Percentiles rank a stretch among this genome's conserved stretches.
These are phyloP conservation scores for Psilopsiagon aymara DNA, from an alignment of 2,113 vertebrate genomes.

Conservation along the genomic window DNA sequence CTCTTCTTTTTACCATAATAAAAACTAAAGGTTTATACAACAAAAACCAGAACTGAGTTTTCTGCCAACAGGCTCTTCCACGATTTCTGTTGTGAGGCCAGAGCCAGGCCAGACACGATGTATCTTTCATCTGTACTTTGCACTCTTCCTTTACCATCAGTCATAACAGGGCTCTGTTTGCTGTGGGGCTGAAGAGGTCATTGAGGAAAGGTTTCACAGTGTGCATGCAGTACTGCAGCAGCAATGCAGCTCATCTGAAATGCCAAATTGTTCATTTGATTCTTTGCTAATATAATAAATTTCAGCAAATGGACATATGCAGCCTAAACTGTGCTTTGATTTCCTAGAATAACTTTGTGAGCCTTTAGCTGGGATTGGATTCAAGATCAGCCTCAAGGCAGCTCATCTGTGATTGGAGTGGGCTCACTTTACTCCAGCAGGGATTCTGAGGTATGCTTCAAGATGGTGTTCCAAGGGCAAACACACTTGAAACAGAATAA, in stretches of 20 bases:
- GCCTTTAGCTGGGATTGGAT: background rate
- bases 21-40: conserved; percentile 38
- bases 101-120: background rate
- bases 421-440: background rate
- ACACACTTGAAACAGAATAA: background rate
- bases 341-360: background rate
- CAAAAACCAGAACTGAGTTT: background rate
- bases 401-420: background rate
- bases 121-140: background rate
- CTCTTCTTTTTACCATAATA: conserved; percentile 33
- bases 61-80: conserved; percentile 15
- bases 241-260: background rate
- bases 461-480: background rate
- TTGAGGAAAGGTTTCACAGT: background rate
- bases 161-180: background rate
- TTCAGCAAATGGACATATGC: background rate
- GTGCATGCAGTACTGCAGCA: background rate
- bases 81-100: background rate
- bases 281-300: background rate
- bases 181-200: background rate
- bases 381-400: background rate
- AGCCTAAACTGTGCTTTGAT: background rate
- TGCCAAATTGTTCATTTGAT: background rate
- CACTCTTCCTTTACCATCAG: background rate
- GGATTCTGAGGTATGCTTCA: background rate